Base-by-base conservation (phyloP, 2,113 vertebrate species). In the Callaeas wilsoni region DNA sequence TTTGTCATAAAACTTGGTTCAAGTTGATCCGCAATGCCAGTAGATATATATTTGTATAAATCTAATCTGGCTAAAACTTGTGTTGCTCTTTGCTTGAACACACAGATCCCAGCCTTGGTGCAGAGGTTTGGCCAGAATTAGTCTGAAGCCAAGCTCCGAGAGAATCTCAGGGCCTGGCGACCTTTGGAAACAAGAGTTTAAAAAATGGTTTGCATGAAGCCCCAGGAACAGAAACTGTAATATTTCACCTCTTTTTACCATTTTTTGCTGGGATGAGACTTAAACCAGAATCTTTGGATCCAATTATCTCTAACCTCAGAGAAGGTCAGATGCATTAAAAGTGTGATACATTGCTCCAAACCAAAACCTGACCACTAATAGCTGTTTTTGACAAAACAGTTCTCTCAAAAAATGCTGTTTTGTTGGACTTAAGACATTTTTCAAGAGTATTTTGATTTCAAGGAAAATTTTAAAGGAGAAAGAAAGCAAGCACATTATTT, bases 321-420 rank as follows among this genome's bases (percentile, higher is more conserved):
- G 50, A 87, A 90, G 33, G 78, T 95, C 65, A 76, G 13, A 83
- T 39, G 71, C 32, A 89, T 65, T 87, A 87, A 82, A 89, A 91
- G 70, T 39, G 64, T 41, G 47, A 56, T 60, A 18, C 35, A 49
- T 56, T 84, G 41, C 59, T 91, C 89, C 74, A 83, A 96, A 65
- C 81, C 77, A 53, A 87, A 91, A 91, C n/a, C 26, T 93, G 70
- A 94, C 77, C 77, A 84, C 84, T 94, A 94, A 95, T 49, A 87
- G 49, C 49, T 93, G 67, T 85, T 90, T 96, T 96, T 91, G 42
- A 82, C 62, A 84, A 71, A 96, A 68, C 4, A 6, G 14, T 73
- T 94, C 42, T 92, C 78, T 96, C 57, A 53, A 89, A 90, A 94
- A 89, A 82, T 63, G 25, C 17, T 78, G 16, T 23, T 89, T 78